phyloP scores from a whole-genome alignment of 2,888 invertebrate species.

The Pollenia labialis region DNA sequence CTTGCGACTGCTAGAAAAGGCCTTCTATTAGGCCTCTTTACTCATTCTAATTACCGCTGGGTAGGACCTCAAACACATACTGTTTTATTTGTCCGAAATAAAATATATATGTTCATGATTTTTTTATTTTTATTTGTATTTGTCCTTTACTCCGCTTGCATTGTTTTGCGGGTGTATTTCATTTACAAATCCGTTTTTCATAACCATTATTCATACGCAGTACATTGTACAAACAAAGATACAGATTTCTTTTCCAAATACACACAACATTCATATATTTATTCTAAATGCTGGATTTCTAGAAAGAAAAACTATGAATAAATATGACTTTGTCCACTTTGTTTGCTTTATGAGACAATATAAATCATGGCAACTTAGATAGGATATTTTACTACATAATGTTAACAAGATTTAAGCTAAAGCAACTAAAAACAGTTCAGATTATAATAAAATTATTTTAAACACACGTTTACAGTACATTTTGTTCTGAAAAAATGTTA shows the following conservation, averaged over 20 bases:
- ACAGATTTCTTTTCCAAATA: neutral
- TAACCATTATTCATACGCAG: constrained; percentile 50
- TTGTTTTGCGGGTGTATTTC: constrained; percentile 47
- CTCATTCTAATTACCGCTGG: no score
- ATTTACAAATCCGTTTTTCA: constrained; percentile 55
- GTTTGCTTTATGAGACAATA: constrained; percentile 52
- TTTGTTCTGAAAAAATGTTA: no score
- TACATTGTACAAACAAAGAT: neutral
- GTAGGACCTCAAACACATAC: neutral
- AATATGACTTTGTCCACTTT: constrained; percentile 38
- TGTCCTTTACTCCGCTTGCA: constrained; percentile 6
- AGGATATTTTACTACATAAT: constrained; percentile 45
- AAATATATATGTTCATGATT: neutral
- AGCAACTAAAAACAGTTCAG: constrained; percentile 7
- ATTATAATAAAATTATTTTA: constrained; percentile 32
- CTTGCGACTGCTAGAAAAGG: no score
- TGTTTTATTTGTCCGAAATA: constrained; percentile 29
- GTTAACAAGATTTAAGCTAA: constrained; percentile 33
- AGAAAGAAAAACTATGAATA: neutral
- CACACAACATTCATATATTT: neutral
- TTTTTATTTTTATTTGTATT: constrained; percentile 6
- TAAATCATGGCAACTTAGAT: constrained; percentile 41
- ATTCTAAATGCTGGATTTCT: neutral
- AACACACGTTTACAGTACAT: neutral
- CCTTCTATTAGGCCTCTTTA: no score